phyloP scores from a whole-genome alignment of 2,888 invertebrate genomes.

The Syrista parreyssii region DNA sequence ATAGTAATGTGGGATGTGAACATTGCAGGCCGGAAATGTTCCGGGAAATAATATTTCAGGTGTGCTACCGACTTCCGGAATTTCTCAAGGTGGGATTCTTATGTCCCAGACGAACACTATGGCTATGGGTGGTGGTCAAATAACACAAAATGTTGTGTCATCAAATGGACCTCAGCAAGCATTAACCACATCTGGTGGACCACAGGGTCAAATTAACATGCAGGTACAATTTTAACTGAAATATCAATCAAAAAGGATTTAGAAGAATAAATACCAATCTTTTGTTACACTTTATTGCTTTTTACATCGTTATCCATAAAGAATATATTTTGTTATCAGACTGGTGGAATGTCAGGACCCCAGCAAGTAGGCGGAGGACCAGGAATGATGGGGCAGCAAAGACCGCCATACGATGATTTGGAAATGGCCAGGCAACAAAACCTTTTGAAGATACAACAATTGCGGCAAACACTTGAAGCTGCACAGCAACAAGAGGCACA shows the following conservation, averaged over 20 bases:
- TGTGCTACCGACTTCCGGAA: constrained; percentile 56
- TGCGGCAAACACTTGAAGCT: constrained; percentile 82
- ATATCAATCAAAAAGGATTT: not conserved
- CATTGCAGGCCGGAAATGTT: constrained; percentile 37
- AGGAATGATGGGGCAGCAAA: constrained; percentile 56
- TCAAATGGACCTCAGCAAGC: constrained; percentile 61
- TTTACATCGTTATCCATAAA: not conserved
- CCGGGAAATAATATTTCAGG: constrained; percentile 52
- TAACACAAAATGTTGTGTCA: constrained; percentile 69
- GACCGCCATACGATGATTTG: constrained; percentile 70
- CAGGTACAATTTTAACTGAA: constrained; percentile 37
- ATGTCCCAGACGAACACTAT: constrained; percentile 68
- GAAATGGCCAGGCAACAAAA: constrained; percentile 83
- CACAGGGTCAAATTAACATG: constrained; percentile 58
- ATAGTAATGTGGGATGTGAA: not conserved
- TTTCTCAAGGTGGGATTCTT: constrained; percentile 66
- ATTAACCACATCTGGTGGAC: constrained; percentile 48
- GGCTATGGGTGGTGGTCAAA: constrained; percentile 73
- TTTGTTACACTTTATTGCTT: not conserved
- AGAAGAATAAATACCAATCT: not conserved
- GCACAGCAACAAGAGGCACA: constrained; percentile 84
- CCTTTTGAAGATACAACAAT: constrained; percentile 79
- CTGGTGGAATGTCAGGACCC: constrained; percentile 52
- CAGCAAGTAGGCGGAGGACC: constrained; percentile 52
- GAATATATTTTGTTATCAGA: constrained; percentile 23